Evolutionary conservation across 2,888 invertebrate genomes (phyloP), one percentile per base, ranked within the genome.

Genomic region (Silvanus unidentatus): DNA sequence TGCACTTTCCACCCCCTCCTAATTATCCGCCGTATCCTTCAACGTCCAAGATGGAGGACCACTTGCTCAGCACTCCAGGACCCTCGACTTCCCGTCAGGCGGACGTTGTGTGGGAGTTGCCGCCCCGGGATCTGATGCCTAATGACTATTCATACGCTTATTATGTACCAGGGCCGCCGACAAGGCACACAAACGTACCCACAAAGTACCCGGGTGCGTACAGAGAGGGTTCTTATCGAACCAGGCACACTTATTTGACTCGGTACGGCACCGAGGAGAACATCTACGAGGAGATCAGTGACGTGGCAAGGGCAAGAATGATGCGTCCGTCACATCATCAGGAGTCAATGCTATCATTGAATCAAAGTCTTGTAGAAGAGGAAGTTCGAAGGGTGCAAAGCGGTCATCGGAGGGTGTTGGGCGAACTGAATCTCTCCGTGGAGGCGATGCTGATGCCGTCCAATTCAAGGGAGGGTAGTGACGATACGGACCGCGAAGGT

Each of bases 401-500:
- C 52, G 79, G 86, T 44, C 91, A 92, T 72, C 82, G 84, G 59
- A 77, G 87, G 64, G 87, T 90, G 56, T 77, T 92, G 52, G 90
- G 88, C 36, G 89, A 92, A 70, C 74, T 92, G 47, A 91, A 91
- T 75, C 78, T 92, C 48, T 87, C 90, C 58, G 87, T 71, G 36
- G 91, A 92, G 73, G 90, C 88, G 37, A 90, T 92, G 89, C 72
- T 92, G 54, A 92, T 91, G 91, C 91, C 90, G 12, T 81, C 84
- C 62, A 80, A 80, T 54, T 74, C 75, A 15, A 72, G 75, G 10
- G 72, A 74, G 47, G 70, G 71, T 37, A 79, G 77, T 72, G 81
- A 77, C 54, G 80, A 76, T 55, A 81, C 80, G 40, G 82, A 81
- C 66, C 50, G 63, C n/a, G 77, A 81, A 60, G 79, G 78, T 45